These are phyloP conservation scores for Chaetophractus vellerosus DNA, from an alignment of 2,797 vertebrate species.

Conservation along the genomic window DNA sequence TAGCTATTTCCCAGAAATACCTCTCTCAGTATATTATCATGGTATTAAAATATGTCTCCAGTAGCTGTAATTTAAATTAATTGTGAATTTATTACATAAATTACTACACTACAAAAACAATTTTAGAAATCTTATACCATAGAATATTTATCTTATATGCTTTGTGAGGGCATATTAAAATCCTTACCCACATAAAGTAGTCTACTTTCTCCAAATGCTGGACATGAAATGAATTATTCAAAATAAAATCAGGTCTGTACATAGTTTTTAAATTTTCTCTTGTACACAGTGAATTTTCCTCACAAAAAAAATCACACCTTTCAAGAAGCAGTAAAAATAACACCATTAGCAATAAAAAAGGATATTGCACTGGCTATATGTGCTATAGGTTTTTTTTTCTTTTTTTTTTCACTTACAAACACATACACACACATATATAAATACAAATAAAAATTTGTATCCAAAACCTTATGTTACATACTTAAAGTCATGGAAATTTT, in stretches of 20 bases:
- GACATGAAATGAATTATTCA: neutral
- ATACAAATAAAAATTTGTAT: neutral
- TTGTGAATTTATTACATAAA: neutral
- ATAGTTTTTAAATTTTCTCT: neutral
- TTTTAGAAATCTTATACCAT: neutral
- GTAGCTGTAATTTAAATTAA: slow-evolving; percentile 35
- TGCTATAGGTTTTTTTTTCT: neutral
- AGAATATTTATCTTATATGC: neutral
- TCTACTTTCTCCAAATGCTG: neutral
- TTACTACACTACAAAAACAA: neutral
- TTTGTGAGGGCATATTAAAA: neutral
- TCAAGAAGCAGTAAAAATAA: neutral
- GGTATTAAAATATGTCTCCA: neutral
- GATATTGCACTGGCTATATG: neutral
- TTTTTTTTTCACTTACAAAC: neutral
- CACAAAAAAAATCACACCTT: neutral
- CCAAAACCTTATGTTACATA: neutral
- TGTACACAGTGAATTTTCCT: neutral
- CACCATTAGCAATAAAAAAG: neutral
- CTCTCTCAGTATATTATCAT: neutral
- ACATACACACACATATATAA: too few relatives aligned
- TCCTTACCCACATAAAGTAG: neutral
- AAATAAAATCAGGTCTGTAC: slow-evolving; percentile 7
- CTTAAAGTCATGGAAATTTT: neutral
- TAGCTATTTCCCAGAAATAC: neutral